Conservation (phyloP, 2,888 invertebrate genomes). For the Chromoteleia sp. region DNA sequence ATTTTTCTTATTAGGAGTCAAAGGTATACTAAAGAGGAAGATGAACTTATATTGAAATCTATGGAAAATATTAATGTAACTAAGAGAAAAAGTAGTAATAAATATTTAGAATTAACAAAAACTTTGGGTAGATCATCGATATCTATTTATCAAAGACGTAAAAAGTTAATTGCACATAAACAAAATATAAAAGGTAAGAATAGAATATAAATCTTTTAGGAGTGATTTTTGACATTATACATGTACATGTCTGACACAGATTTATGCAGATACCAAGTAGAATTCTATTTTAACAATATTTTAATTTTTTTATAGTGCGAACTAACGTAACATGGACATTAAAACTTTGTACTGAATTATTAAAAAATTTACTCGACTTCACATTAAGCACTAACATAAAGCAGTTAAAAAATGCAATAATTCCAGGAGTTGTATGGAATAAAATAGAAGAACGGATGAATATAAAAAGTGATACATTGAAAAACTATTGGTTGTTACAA, state of each 20-base stretch:
- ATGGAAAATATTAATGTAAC: slow-evolving; percentile 56
- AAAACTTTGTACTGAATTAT: slow-evolving; percentile 64
- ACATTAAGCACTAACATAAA: slow-evolving; percentile 73
- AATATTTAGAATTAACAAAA: slow-evolving; percentile 72
- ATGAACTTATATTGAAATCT: slow-evolving; percentile 73
- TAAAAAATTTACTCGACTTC: slow-evolving; percentile 73
- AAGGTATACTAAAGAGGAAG: slow-evolving; percentile 72
- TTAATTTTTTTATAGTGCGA: no score
- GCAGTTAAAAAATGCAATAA: slow-evolving; percentile 76
- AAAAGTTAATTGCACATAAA: slow-evolving; percentile 14
- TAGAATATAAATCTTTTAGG: no score
- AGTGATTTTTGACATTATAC: no score
- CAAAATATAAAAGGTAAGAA: not conserved
- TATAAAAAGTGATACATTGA: not conserved
- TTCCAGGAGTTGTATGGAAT: slow-evolving; percentile 78
- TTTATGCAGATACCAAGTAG: no score
- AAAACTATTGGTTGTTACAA: not conserved
- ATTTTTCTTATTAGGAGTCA: slow-evolving; percentile 5
- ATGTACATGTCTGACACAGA: no score
- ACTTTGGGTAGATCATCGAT: slow-evolving; percentile 72
- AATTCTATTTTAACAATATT: no score
- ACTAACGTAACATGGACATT: slow-evolving; percentile 48
- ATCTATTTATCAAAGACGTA: slow-evolving; percentile 74
- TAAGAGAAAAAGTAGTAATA: no score
- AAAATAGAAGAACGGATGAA: slow-evolving; percentile 42